Percentiles rank a stretch among this genome's conserved stretches.
Evolutionary conservation across 23 tunicate species (phyloP).

Genomic region (Ciona savignyi): DNA sequence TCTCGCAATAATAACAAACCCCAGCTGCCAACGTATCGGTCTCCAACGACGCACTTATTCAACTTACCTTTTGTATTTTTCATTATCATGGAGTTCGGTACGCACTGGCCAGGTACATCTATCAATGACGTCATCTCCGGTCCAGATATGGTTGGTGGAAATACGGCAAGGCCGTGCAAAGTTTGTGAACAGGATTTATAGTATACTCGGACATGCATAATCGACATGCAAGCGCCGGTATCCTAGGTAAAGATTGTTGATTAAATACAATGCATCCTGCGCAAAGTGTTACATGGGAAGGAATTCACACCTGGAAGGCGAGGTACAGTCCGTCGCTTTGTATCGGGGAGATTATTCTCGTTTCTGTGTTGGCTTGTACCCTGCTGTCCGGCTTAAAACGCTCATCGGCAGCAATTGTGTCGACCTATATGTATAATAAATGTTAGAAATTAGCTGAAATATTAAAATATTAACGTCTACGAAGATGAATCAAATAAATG

Average conservation of each 20-base stretch:
- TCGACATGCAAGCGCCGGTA: constrained; percentile 96
- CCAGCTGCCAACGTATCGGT: no score
- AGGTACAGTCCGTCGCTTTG: constrained; percentile 29
- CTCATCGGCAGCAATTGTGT: constrained; percentile 77
- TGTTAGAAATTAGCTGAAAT: no score
- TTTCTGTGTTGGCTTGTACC: constrained; percentile 19
- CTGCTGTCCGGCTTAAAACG: constrained; percentile 37
- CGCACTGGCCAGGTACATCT: constrained; percentile 82
- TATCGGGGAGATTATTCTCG: constrained; percentile 32
- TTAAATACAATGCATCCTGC: no score
- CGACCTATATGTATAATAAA: no score
- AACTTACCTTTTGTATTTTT: constrained; percentile 8
- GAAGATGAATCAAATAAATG: no score
- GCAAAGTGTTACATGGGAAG: no score
- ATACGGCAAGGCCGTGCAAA: constrained; percentile 56
- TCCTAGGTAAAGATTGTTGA: no score
- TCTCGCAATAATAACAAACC: no score
- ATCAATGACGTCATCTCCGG: constrained; percentile 80
- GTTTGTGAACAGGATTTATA: constrained; percentile 78
- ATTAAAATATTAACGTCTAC: no score
- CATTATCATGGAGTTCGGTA: constrained; percentile 50
- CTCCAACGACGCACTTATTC: background rate
- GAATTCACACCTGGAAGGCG: constrained; percentile 52
- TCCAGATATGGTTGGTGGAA: constrained; percentile 77
- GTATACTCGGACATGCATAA: constrained; percentile 88